Evolutionary conservation across 2,113 vertebrate genomes (phyloP).

Genomic region (Cebus imitator): DNA sequence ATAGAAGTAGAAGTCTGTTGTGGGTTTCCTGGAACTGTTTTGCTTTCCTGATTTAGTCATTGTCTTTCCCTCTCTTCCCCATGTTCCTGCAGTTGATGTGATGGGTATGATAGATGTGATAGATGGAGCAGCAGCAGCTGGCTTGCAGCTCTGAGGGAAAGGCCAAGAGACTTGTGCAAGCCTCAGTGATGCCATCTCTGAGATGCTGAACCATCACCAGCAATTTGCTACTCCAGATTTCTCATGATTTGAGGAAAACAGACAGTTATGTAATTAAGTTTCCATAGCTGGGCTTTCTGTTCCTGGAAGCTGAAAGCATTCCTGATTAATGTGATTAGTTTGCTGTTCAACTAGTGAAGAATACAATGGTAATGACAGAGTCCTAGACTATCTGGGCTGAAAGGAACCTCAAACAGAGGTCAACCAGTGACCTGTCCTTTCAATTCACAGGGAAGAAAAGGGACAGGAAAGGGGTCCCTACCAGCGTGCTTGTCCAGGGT

Average conservation of each 20-base stretch:
- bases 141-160: neutral
- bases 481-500: neutral
- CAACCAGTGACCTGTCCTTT: neutral
- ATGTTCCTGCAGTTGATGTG: neutral
- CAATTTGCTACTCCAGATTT: neutral
- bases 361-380: neutral
- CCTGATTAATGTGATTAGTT: neutral
- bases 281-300: neutral
- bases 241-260: neutral
- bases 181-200: neutral
- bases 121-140: neutral
- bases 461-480: neutral
- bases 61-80: neutral
- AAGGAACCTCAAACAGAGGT: neutral
- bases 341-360: neutral
- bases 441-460: neutral
- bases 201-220: neutral
- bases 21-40: neutral
- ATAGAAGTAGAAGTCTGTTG: neutral
- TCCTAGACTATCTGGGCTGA: neutral
- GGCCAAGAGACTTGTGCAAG: neutral
- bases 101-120: neutral
- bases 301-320: neutral
- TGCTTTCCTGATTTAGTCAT: neutral
- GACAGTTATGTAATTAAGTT: neutral